Evolutionary conservation across 2,888 invertebrate genomes (phyloP).

Genomic region (Brachypterus glaber): DNA sequence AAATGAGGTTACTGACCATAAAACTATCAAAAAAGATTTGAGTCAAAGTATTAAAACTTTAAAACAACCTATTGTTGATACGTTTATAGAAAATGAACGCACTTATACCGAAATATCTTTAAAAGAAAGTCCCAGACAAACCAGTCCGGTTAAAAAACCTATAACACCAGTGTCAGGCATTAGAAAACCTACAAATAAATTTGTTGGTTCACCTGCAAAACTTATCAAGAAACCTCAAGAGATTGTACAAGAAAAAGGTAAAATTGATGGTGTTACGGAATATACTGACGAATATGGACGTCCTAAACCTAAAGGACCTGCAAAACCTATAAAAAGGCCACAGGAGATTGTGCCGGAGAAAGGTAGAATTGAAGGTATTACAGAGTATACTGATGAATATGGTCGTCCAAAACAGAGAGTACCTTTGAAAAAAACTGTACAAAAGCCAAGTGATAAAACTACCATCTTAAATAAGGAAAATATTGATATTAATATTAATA

Average conservation of each 20-base stretch:
- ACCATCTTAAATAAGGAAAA: too few species aligned
- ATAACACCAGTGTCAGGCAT: too few species aligned
- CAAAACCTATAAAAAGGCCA: conserved; percentile 4
- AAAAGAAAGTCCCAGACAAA: conserved; percentile 12
- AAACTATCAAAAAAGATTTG: conserved; percentile 29
- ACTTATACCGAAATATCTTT: conserved; percentile 3
- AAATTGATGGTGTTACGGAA: conserved; percentile 20
- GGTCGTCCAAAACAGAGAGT: conserved; percentile 16
- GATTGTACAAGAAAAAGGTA: conserved; percentile 16
- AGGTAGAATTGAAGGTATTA: conserved; percentile 17
- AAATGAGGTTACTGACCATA: conserved; percentile 18
- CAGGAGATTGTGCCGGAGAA: conserved; percentile 13
- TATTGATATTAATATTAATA: too few species aligned
- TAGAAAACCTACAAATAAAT: too few species aligned
- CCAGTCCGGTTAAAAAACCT: conserved; percentile 11
- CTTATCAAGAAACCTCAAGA: conserved; percentile 1
- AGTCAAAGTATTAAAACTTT: too few species aligned
- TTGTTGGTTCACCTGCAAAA: too few species aligned
- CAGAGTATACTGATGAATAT: conserved; percentile 25
- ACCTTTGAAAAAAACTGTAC: conserved; percentile 6
- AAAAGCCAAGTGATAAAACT: too few species aligned
- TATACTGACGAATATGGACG: conserved; percentile 25
- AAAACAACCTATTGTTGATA: too few species aligned
- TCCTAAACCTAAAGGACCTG: conserved; percentile 13
- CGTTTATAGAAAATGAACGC: conserved; percentile 21